phyloP scores from a whole-genome alignment of 2,113 vertebrate genomes.

The Hystrix cristata region DNA sequence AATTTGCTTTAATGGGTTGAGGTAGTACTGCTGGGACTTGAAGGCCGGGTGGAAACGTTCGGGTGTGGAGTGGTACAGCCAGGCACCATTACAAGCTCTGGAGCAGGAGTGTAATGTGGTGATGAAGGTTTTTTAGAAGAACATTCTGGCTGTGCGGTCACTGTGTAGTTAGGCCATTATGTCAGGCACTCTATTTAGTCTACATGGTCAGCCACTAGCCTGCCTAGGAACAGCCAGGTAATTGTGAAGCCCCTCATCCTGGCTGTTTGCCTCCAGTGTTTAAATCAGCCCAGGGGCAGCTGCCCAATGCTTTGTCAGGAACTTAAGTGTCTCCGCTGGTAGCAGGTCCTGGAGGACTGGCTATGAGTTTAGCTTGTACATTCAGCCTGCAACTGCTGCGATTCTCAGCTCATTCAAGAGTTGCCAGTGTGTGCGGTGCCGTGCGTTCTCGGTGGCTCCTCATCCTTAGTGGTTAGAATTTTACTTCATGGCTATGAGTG shows the following conservation, averaged over 20 bases:
- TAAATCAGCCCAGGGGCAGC: conserved; percentile 51
- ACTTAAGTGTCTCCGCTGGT: background rate
- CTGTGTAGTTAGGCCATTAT: background rate
- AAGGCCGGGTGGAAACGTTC: background rate
- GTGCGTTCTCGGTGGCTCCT: conserved; percentile 2
- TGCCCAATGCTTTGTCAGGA: conserved; percentile 50
- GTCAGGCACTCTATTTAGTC: conserved; percentile 3
- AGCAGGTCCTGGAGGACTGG: conserved; percentile 5
- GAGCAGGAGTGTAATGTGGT: background rate
- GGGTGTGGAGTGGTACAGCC: background rate
- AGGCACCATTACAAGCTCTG: background rate
- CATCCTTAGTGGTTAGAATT: background rate
- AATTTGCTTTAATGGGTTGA: background rate
- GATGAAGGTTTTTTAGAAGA: conserved; percentile 31
- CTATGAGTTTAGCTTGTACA: background rate
- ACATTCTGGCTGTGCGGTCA: conserved; percentile 37
- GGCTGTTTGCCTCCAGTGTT: conserved; percentile 57
- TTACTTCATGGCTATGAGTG: background rate
- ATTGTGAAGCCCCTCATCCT: conserved; percentile 61
- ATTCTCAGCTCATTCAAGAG: conserved; percentile 62
- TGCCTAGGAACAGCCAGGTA: conserved; percentile 48
- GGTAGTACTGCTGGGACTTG: background rate
- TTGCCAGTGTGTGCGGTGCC: background rate
- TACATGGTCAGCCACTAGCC: conserved; percentile 44
- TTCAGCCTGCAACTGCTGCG: conserved; percentile 41